Evolutionary conservation across 2,888 invertebrate species (phyloP).

Genomic region (Mythimna albipuncta): DNA sequence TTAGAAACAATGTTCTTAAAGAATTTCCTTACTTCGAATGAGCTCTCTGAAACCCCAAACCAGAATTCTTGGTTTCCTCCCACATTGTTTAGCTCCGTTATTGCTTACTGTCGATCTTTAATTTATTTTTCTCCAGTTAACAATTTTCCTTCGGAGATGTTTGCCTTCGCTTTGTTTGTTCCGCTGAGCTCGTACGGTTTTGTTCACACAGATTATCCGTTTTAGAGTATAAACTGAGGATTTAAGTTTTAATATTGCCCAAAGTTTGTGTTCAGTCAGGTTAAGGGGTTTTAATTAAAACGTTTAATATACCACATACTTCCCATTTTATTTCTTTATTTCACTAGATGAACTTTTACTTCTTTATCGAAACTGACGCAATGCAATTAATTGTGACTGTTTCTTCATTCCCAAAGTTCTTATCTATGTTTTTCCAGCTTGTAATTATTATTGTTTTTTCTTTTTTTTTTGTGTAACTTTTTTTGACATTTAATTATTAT

Average conservation of each 20-base stretch:
- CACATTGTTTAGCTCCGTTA: slow-evolving; percentile 85
- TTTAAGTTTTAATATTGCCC: not conserved
- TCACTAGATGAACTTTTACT: not conserved
- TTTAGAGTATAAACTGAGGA: slow-evolving; percentile 1
- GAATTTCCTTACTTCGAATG: slow-evolving; percentile 87
- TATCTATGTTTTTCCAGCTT: too few species aligned
- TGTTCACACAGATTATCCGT: slow-evolving; percentile 19
- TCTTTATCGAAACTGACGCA: not conserved
- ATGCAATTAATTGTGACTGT: not conserved
- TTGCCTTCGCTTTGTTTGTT: slow-evolving; percentile 39
- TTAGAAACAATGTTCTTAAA: slow-evolving; percentile 90
- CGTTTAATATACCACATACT: not conserved
- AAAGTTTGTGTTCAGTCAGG: not conserved
- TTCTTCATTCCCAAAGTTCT: too few species aligned
- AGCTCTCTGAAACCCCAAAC: slow-evolving; percentile 85
- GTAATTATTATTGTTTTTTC: too few species aligned
- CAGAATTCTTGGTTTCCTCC: slow-evolving; percentile 88
- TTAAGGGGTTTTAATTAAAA: not conserved
- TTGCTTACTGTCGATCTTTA: slow-evolving; percentile 80
- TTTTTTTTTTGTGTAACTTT: too few species aligned
- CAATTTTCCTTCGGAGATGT: slow-evolving; percentile 58
- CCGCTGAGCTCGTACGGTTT: slow-evolving; percentile 19
- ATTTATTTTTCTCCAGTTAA: slow-evolving; percentile 74
- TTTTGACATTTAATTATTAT: too few species aligned
- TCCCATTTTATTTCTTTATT: not conserved